Evolutionary conservation across 2,888 invertebrate species (phyloP).

Genomic region (Metellina segmentata): DNA sequence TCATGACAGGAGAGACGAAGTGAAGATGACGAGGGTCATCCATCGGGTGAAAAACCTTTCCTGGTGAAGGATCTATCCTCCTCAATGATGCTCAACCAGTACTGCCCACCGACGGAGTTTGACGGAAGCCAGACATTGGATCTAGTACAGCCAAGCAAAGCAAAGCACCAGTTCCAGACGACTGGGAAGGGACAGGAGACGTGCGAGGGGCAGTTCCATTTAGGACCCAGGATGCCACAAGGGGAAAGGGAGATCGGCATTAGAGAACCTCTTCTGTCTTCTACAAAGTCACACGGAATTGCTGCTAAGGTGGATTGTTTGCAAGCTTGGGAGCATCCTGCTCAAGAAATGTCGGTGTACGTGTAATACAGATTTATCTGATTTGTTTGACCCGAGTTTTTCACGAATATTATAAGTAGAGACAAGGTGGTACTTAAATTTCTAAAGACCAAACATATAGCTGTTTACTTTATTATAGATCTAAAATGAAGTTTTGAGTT

Average conservation of each 20-base stretch:
- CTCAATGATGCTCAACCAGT: constrained; percentile 73
- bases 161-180: constrained; percentile 11
- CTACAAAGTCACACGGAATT: constrained; percentile 52
- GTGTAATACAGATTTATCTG: neutral
- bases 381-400: no score
- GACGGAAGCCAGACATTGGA: constrained; percentile 72
- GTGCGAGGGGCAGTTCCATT: constrained; percentile 43
- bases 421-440: no score
- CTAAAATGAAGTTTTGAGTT: no score
- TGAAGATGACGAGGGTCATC: constrained; percentile 56
- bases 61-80: constrained; percentile 70
- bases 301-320: constrained; percentile 66
- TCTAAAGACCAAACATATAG: no score
- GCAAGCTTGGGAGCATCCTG: constrained; percentile 70
- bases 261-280: constrained; percentile 63
- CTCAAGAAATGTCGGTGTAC: constrained; percentile 72
- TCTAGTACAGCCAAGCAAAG: constrained; percentile 65
- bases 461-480: no score
- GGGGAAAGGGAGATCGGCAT: constrained; percentile 59
- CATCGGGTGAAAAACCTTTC: constrained; percentile 66
- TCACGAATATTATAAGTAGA: no score
- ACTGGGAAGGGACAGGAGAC: constrained; percentile 29
- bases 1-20: constrained; percentile 48
- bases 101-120: constrained; percentile 59
- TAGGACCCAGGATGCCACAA: constrained; percentile 40